Base-by-base conservation (phyloP, 2,113 vertebrate genomes). In the Hyla sarda region DNA sequence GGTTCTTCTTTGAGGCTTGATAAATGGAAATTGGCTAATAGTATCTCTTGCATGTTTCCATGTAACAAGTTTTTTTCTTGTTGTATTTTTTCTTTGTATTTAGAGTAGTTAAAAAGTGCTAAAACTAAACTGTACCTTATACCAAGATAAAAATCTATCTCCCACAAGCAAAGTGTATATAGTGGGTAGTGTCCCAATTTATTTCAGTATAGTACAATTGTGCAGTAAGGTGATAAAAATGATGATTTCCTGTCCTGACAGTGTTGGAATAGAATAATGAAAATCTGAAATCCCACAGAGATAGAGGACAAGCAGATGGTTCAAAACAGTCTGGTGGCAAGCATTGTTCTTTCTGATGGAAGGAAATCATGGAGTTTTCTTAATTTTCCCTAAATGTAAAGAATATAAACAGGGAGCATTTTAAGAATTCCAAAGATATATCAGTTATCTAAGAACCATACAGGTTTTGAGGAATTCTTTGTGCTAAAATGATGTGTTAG, bases 281-380 rank as follows among this genome's bases (percentile, higher is more conserved):
- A 73, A n/a, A 73, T 73, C 71, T 45, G 71, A n/a, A 73, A 41
- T 73, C 71, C 34, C 71, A 41, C 34, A 45, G 37, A 45, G 34
- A 73, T 45, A 23, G 37, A 73, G 37, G 71, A 73, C 23, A 3
- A 73, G 37, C 71, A 73, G 71, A 45, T 45, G 71, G 21, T 45
- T 23, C 21, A 23, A 45, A 73, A 37, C 37, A 45, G 23, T 69
- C 37, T 73, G 37, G 34, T 3, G 21, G 71, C 71, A 34, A n/a
- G 37, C 37, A 73, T 41, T 73, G 34, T 73, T 41, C 37, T 21
- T 45, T 73, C 37, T n/a, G 10, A 23, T 45, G 34, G 37, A 73
- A 45, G 71, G 23, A 37, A 45, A 25, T 74, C 37, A n/a, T 76
- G n/a, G 74, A 19, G 74, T 28, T n/a, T n/a, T n/a, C n/a, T n/a